phyloP scores from a whole-genome alignment of 2,888 invertebrate genomes.

The Gandaritis pyraliata region DNA sequence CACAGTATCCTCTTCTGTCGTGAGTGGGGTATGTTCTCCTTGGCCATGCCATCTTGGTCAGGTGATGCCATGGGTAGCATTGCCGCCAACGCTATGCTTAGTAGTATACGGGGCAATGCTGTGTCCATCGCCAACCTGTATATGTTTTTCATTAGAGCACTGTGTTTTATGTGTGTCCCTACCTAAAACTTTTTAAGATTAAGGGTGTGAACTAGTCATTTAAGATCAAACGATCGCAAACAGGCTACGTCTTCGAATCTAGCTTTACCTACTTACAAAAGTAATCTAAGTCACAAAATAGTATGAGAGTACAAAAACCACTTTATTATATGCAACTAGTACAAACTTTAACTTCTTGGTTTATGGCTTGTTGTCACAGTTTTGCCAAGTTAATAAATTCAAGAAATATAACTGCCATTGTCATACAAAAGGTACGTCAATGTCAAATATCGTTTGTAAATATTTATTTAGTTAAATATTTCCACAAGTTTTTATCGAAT shows the following conservation, averaged over 20 bases:
- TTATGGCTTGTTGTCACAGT: too few relatives aligned
- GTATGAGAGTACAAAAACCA: too few relatives aligned
- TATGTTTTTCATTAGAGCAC: too few relatives aligned
- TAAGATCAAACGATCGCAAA: too few relatives aligned
- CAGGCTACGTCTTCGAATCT: neutral
- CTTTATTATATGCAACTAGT: too few relatives aligned
- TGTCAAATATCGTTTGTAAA: slow-evolving; percentile 19
- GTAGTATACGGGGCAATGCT: slow-evolving; percentile 70
- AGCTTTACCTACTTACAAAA: too few relatives aligned
- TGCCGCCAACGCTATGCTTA: slow-evolving; percentile 77
- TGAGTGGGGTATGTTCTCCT: slow-evolving; percentile 85
- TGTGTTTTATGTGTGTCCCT: too few relatives aligned
- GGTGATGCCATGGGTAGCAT: slow-evolving; percentile 73
- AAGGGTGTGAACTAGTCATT: too few relatives aligned
- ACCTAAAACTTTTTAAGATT: too few relatives aligned
- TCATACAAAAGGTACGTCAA: neutral
- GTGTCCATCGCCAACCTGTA: slow-evolving; percentile 74
- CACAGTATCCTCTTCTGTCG: slow-evolving; percentile 92
- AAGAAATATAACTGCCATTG: neutral
- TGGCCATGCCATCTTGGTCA: slow-evolving; percentile 61
- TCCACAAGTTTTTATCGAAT: slow-evolving; percentile 6
- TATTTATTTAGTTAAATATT: slow-evolving; percentile 4
- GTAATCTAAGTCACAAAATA: too few relatives aligned
- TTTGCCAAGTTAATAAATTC: too few relatives aligned
- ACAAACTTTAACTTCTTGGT: too few relatives aligned